A percentile compares a stretch with the other conserved stretches of the same genome.
Conservation (phyloP, 2,888 invertebrate species). For the Hypsopygia costalis region DNA sequence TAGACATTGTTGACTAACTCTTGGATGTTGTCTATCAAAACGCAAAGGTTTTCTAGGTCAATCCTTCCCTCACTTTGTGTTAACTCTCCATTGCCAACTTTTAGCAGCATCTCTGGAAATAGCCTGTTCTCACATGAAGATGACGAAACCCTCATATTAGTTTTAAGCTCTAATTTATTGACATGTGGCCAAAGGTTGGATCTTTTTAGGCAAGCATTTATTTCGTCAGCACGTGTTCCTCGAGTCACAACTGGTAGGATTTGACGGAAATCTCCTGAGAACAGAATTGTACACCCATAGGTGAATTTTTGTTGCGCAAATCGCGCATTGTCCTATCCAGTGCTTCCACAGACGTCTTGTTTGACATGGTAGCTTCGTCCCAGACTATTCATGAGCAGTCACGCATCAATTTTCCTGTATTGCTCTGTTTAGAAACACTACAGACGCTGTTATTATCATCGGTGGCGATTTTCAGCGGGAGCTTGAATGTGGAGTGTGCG, state of each 20-base stretch:
- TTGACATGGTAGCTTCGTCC: conserved; percentile 28
- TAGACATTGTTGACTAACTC: conserved; percentile 23
- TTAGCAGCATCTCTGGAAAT: conserved; percentile 25
- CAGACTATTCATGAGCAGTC: conserved; percentile 28
- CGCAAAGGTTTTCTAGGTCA: conserved; percentile 22
- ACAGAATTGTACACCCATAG: conserved; percentile 25
- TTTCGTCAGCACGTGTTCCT: conserved; percentile 26
- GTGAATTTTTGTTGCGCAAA: conserved; percentile 22
- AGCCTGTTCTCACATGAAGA: conserved; percentile 24
- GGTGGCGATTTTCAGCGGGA: conserved; percentile 28
- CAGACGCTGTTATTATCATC: conserved; percentile 25
- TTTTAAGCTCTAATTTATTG: conserved; percentile 28
- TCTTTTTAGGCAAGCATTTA: conserved; percentile 25
- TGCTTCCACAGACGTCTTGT: conserved; percentile 27
- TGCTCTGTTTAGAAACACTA: conserved; percentile 29
- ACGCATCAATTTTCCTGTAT: conserved; percentile 26
- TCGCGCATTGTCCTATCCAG: conserved; percentile 30
- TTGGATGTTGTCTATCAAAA: conserved; percentile 13
- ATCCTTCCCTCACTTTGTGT: conserved; percentile 26
- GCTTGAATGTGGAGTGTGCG: conserved; percentile 37
- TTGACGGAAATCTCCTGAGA: conserved; percentile 26
- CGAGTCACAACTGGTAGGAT: conserved; percentile 27
- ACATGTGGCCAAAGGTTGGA: conserved; percentile 25
- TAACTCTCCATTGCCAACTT: conserved; percentile 27
- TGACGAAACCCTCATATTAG: conserved; percentile 23